Conservation (phyloP, 2,888 invertebrate genomes). For the Lycia hirtaria region DNA sequence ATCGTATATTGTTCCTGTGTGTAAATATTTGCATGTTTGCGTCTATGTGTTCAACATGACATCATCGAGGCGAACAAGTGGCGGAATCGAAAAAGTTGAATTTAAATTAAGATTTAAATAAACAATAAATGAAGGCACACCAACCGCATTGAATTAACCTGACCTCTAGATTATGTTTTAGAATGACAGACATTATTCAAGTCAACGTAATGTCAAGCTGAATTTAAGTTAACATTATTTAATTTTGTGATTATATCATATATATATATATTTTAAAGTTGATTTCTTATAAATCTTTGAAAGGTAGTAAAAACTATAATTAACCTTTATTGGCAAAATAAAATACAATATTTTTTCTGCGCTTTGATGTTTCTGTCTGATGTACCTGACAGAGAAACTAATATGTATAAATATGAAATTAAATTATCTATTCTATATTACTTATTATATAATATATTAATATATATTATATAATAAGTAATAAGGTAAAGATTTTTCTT, state of each 20-base stretch:
- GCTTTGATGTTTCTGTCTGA: no score
- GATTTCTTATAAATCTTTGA: no score
- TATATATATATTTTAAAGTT: no score
- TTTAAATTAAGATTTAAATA: neutral
- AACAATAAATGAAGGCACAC: slow-evolving; percentile 1
- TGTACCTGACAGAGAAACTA: no score
- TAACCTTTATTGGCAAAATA: no score
- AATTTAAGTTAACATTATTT: neutral
- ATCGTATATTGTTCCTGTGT: slow-evolving; percentile 4
- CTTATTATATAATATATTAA: no score
- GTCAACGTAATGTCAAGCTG: neutral
- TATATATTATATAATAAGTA: no score
- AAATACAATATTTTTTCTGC: no score
- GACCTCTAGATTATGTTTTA: neutral
- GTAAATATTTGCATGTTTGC: slow-evolving; percentile 21
- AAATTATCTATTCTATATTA: no score
- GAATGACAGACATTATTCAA: neutral
- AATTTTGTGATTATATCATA: neutral
- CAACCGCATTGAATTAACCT: neutral
- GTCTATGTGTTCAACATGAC: slow-evolving; percentile 14
- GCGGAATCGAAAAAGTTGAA: slow-evolving; percentile 10
- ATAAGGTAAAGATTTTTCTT: no score
- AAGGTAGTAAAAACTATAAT: no score
- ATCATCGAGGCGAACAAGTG: slow-evolving; percentile 17
- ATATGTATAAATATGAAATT: no score